A percentile compares a stretch with the other conserved stretches of the same genome.
Conservation (phyloP, 2,797 vertebrate species). For the Avahi laniger region DNA sequence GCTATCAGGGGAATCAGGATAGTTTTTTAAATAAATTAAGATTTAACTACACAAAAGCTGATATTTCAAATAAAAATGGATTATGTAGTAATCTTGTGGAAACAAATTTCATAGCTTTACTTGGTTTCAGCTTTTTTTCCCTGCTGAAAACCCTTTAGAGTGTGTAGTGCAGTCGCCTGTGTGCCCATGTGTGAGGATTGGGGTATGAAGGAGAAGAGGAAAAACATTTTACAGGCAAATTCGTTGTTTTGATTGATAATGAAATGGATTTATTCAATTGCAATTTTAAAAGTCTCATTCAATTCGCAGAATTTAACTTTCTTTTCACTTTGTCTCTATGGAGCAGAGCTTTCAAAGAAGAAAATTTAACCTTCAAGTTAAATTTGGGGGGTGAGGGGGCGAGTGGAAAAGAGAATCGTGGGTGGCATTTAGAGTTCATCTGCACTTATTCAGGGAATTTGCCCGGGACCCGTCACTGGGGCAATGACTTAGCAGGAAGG, state of each 20-base stretch:
- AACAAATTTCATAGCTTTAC: background rate
- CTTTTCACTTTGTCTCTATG: background rate
- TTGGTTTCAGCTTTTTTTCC: background rate
- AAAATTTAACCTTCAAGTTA: background rate
- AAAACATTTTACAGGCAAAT: conserved; percentile 37
- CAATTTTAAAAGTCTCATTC: conserved; percentile 14
- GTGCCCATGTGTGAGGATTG: background rate
- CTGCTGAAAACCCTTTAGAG: background rate
- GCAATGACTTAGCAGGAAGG: background rate
- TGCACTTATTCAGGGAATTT: background rate
- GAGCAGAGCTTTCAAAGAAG: background rate
- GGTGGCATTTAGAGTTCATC: conserved; percentile 8
- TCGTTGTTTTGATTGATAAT: conserved; percentile 50
- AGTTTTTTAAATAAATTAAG: background rate
- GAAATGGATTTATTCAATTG: conserved; percentile 52
- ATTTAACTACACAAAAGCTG: background rate
- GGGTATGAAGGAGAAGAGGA: background rate
- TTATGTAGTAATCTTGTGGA: background rate
- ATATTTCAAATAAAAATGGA: background rate
- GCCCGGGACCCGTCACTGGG: background rate
- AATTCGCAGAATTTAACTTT: conserved; percentile 36
- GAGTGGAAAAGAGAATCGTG: background rate
- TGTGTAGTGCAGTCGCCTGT: background rate
- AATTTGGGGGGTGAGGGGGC: background rate
- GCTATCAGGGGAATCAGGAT: background rate